Percentiles rank a stretch among this genome's conserved stretches.
Evolutionary conservation across 2,888 invertebrate genomes (phyloP).

Genomic region (Conomelus anceps): DNA sequence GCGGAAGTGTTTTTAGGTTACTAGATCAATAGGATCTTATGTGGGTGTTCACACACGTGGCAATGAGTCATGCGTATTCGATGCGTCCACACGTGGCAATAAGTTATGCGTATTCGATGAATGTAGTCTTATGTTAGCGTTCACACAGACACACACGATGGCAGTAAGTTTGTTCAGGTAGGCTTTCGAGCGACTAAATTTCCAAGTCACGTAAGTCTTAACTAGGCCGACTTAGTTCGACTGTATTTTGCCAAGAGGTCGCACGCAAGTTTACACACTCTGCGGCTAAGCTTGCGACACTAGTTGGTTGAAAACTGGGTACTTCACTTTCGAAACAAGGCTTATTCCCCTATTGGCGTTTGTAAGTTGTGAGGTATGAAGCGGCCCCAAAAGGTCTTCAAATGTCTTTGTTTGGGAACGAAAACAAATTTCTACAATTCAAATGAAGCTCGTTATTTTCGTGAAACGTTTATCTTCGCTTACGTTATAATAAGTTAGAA

Average conservation of each 20-base stretch:
- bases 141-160: not conserved
- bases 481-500: too few relatives aligned
- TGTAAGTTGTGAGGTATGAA: not conserved
- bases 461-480: too few relatives aligned
- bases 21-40: too few relatives aligned
- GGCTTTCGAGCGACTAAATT: not conserved
- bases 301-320: not conserved
- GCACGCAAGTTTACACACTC: not conserved
- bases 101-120: not conserved
- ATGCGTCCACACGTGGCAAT: too few relatives aligned
- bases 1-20: too few relatives aligned
- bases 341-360: not conserved
- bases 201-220: not conserved
- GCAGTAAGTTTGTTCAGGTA: not conserved
- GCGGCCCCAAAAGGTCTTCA: too few relatives aligned
- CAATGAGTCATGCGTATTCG: not conserved
- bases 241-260: too few relatives aligned
- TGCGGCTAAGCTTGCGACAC: not conserved
- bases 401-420: too few relatives aligned
- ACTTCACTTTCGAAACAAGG: not conserved
- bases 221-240: not conserved
- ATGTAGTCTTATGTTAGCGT: not conserved
- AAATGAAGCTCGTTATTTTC: too few relatives aligned
- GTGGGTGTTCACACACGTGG: too few relatives aligned
- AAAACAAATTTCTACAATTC: too few relatives aligned